Evolutionary conservation across 2,888 invertebrate species (phyloP), one percentile per base, ranked within the genome.

Genomic region (Hedya salicella): DNA sequence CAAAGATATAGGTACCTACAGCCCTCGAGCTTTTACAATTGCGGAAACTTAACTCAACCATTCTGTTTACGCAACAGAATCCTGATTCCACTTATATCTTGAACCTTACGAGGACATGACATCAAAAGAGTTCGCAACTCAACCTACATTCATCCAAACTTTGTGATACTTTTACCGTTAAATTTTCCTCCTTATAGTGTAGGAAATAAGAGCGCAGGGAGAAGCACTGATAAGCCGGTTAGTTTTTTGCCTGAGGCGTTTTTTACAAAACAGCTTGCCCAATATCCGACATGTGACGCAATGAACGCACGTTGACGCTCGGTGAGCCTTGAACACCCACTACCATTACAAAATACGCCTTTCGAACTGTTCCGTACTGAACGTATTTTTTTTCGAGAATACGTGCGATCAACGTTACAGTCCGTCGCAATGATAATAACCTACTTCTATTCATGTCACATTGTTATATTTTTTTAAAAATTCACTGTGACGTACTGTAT

Each of bases 271-370:
- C 69, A 54, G 73, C 72, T 78, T 79, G 77, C 75, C 68, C 75
- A 80, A 82, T 69, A 75, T 78, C 79, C 80, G 74, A 68, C 57
- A 44, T 44, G 74, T 81, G 78, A 74, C 73, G 81, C 73, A 79
- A 77, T 68, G 57, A 62, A 67, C 71, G 62, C 68, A 62, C 62
- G 57, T 71, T 62, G 65, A 70, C 65, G 67, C 67, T 57, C 69
- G 68, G 60, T 69, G 50, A 66, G 71, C 78, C 77, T 79, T 78
- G 77, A 75, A 73, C 78, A 75, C 77, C 77, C 74, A 74, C 76
- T 40, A 68, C 57, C 59, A 71, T 72, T 70, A 69, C 68, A 71
- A 72, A 72, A 62, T 53, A 36, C 65, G 67, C 75, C 75, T 75
- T 76, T 77, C 74, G 63, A 77, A 75, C 76, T 78, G 75, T 76